Conservation (phyloP, 1,140 invertebrate species). For the Ips typographus region DNA sequence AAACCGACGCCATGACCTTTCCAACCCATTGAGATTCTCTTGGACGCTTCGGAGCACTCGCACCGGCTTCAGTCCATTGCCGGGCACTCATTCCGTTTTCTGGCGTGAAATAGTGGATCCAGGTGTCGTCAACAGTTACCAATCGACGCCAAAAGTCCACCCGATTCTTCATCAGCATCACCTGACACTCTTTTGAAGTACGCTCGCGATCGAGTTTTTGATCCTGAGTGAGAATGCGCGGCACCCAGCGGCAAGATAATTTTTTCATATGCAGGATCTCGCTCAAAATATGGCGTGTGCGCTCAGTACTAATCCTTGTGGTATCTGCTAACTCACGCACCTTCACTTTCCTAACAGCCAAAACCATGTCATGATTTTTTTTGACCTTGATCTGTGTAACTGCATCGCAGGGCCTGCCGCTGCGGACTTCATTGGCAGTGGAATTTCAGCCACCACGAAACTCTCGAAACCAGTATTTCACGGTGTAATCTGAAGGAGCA, state of each 20-base stretch:
- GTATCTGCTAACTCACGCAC: slow-evolving; percentile 39
- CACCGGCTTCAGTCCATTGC: neutral
- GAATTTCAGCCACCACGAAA: slow-evolving; percentile 47
- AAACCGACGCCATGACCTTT: neutral
- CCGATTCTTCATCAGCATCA: neutral
- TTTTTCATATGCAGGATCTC: slow-evolving; percentile 36
- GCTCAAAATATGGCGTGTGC: slow-evolving; percentile 38
- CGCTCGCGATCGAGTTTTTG: neutral
- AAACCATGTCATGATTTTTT: slow-evolving; percentile 44
- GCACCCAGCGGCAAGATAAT: slow-evolving; percentile 32
- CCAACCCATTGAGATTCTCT: neutral
- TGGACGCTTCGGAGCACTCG: neutral
- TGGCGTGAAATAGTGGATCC: slow-evolving; percentile 33
- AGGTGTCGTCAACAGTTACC: neutral
- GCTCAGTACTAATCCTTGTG: slow-evolving; percentile 31
- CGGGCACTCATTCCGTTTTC: slow-evolving; percentile 48
- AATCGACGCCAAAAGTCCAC: neutral
- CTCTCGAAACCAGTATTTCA: slow-evolving; percentile 37
- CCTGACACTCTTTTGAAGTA: neutral
- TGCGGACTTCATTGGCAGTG: slow-evolving; percentile 44
- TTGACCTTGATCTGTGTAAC: slow-evolving; percentile 43
- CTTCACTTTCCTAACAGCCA: slow-evolving; percentile 42
- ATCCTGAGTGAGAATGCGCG: slow-evolving; percentile 12
- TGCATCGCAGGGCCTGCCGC: slow-evolving; percentile 41
- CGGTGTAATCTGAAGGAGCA: slow-evolving; percentile 43